Evolutionary conservation across 1,140 invertebrate genomes (phyloP).

Genomic region (Drosophila serrata): DNA sequence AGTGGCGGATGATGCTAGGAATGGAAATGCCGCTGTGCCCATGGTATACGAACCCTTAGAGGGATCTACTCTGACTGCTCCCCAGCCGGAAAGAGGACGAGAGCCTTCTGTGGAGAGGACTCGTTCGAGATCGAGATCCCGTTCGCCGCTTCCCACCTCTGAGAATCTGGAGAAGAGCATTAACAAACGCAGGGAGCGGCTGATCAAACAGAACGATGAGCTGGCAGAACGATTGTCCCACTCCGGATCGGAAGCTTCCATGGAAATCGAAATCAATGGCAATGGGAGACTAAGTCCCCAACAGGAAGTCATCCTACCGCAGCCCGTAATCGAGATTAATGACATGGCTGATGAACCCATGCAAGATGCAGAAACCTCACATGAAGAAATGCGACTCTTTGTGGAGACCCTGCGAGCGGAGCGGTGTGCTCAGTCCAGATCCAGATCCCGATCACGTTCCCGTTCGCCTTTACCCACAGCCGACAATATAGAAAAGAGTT

Average conservation of each 20-base stretch:
- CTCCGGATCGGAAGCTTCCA: constrained; percentile 13
- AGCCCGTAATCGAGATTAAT: constrained; percentile 66
- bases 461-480: constrained; percentile 72
- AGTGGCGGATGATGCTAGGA: constrained; percentile 59
- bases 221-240: constrained; percentile 46
- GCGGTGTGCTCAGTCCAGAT: constrained; percentile 37
- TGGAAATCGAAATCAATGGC: constrained; percentile 43
- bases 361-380: constrained; percentile 17
- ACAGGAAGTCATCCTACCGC: constrained; percentile 25
- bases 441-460: constrained; percentile 62
- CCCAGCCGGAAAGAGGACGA: neutral
- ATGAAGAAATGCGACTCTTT: constrained; percentile 60
- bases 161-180: constrained; percentile 62
- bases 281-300: constrained; percentile 3
- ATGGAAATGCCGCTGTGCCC: constrained; percentile 31
- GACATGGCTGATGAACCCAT: constrained; percentile 33
- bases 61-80: neutral
- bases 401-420: constrained; percentile 60
- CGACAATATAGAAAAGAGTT: constrained; percentile 64
- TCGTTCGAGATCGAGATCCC: constrained; percentile 51
- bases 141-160: constrained; percentile 56
- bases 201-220: constrained; percentile 69
- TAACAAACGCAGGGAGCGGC: constrained; percentile 42
- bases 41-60: constrained; percentile 53
- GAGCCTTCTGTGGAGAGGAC: constrained; percentile 10